Percentiles rank a stretch among this genome's conserved stretches.
These are phyloP conservation scores for Hemiscyllium ocellatum DNA, from an alignment of 2,113 vertebrate genomes.

Conservation along the genomic window DNA sequence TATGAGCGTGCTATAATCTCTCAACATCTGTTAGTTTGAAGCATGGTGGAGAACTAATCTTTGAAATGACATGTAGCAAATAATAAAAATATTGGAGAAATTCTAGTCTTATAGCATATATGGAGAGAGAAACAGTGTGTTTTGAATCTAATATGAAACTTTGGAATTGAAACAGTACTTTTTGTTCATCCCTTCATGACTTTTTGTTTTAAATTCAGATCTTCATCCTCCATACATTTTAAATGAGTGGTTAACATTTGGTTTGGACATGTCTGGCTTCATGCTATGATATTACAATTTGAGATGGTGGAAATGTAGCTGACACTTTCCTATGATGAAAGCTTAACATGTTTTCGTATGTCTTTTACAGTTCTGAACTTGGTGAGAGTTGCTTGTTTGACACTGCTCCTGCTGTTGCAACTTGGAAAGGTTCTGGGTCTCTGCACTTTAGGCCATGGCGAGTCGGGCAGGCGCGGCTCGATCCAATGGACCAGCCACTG, in stretches of 20 bases:
- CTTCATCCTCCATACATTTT: too few species aligned
- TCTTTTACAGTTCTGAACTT: slow-evolving; percentile 7
- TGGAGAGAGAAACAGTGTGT: too few species aligned
- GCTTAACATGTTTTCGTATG: neutral
- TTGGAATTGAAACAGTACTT: too few species aligned
- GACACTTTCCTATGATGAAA: neutral
- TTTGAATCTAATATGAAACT: too few species aligned
- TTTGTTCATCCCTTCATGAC: too few species aligned
- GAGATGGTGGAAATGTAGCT: neutral
- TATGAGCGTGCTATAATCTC: neutral
- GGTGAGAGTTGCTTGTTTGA: neutral
- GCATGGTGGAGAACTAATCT: neutral
- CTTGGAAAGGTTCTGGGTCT: neutral
- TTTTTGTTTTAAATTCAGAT: too few species aligned
- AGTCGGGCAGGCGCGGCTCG: slow-evolving; percentile 84
- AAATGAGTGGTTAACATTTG: neutral
- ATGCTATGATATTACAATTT: neutral
- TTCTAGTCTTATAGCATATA: too few species aligned
- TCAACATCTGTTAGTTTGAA: neutral
- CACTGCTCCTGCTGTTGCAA: neutral
- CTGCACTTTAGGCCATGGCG: slow-evolving; percentile 65
- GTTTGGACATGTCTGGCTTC: neutral
- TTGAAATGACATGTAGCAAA: neutral
- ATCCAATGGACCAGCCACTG: slow-evolving; percentile 82
- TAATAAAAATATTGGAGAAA: too few species aligned